Conservation (phyloP, 2,888 invertebrate species). For the Thumatha senex region DNA sequence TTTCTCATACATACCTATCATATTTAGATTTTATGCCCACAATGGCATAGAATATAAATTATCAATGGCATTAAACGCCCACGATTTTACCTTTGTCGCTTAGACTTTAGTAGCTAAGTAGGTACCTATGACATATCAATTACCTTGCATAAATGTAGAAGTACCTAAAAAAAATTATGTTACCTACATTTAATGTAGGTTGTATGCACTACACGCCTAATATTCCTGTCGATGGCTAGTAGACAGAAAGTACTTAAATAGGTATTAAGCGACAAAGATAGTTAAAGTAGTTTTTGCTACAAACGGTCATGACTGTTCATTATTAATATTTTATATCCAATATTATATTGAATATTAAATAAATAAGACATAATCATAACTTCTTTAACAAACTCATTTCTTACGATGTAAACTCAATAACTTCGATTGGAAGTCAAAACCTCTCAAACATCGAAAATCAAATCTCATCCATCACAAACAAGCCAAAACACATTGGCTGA, state of each 20-base stretch:
- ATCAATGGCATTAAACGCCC: constrained; percentile 44
- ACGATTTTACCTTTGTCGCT: constrained; percentile 59
- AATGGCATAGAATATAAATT: constrained; percentile 27
- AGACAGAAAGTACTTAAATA: constrained; percentile 8
- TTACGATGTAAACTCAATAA: neutral
- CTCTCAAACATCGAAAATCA: neutral
- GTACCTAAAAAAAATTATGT: no score
- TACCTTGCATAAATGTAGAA: no score
- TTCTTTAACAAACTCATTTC: no score
- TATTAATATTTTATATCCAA: no score
- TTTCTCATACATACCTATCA: neutral
- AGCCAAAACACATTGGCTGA: constrained; percentile 42
- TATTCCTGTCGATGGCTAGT: constrained; percentile 30
- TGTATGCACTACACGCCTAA: no score
- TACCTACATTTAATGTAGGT: no score
- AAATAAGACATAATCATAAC: no score
- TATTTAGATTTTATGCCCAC: constrained; percentile 26
- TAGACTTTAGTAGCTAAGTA: constrained; percentile 32
- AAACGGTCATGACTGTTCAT: no score
- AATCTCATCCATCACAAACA: constrained; percentile 8
- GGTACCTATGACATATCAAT: no score
- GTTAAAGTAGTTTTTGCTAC: neutral
- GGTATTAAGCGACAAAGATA: neutral
- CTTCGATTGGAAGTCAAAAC: neutral
- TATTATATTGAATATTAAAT: no score